Percentiles rank a stretch among this genome's conserved stretches.
These are phyloP conservation scores for Mirounga angustirostris DNA, from an alignment of 2,113 vertebrate species.

Conservation along the genomic window DNA sequence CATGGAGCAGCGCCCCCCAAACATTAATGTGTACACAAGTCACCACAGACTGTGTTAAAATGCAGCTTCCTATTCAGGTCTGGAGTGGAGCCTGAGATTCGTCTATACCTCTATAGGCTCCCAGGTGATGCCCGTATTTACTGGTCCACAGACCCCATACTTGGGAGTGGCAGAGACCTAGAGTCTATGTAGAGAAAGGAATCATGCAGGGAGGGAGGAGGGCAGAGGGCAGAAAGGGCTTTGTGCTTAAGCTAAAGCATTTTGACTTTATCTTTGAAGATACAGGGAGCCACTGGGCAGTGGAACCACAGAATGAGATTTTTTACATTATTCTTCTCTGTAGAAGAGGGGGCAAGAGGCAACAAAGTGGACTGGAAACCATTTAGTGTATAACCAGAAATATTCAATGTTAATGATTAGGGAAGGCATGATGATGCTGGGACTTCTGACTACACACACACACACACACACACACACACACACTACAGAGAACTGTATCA, in stretches of 20 bases:
- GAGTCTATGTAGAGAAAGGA: neutral
- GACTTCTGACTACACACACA: neutral
- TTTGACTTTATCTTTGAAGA: neutral
- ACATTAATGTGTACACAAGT: neutral
- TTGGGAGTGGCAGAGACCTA: neutral
- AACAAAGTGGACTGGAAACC: neutral
- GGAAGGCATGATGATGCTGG: neutral
- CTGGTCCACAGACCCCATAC: neutral
- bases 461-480: neutral
- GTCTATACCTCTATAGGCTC: neutral
- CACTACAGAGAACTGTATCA: neutral
- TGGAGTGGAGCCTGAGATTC: neutral
- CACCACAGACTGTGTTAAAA: neutral
- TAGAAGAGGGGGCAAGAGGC: neutral
- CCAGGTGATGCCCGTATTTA: too few species aligned
- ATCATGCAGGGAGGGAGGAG: fast-evolving
- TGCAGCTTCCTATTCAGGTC: neutral
- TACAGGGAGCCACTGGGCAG: neutral
- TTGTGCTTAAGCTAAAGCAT: neutral
- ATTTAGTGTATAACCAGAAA: neutral
- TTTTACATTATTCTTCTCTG: neutral
- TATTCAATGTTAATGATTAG: neutral
- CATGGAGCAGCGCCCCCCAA: too few species aligned
- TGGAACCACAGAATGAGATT: neutral
- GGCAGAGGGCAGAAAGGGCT: neutral